These are phyloP conservation scores for Thera obeliscata DNA, from an alignment of 2,888 invertebrate genomes.

Conservation along the genomic window DNA sequence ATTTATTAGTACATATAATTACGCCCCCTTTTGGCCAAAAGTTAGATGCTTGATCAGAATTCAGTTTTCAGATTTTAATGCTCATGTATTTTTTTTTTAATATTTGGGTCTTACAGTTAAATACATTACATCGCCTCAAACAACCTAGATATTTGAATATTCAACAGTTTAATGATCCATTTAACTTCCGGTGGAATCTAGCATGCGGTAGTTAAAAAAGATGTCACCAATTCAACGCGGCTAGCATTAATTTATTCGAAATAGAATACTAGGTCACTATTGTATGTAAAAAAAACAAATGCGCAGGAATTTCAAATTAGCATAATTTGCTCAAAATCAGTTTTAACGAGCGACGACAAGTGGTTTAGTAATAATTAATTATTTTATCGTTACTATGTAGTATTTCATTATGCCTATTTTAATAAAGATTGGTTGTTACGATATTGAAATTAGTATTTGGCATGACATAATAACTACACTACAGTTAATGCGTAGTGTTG, in stretches of 20 bases:
- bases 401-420: constrained; percentile 69
- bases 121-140: not conserved
- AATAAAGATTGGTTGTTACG: constrained; percentile 54
- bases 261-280: not conserved
- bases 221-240: not conserved
- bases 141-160: not conserved
- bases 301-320: constrained; percentile 13
- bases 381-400: constrained; percentile 66
- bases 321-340: constrained; percentile 47
- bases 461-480: not conserved
- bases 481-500: constrained; percentile 12
- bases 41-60: not conserved
- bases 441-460: constrained; percentile 25
- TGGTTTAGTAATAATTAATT: constrained; percentile 50
- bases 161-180: not conserved
- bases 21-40: not conserved
- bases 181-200: not conserved
- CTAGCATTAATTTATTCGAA: not conserved
- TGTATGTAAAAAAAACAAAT: constrained; percentile 17
- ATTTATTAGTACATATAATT: constrained; percentile 16
- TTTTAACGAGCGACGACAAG: constrained; percentile 48
- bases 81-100: too few species aligned
- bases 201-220: not conserved
- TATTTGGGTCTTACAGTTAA: too few species aligned
- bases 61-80: too few species aligned